Evolutionary conservation across 2,797 vertebrate genomes (phyloP), one percentile per base, ranked within the genome.

Genomic region (Anabas testudineus): DNA sequence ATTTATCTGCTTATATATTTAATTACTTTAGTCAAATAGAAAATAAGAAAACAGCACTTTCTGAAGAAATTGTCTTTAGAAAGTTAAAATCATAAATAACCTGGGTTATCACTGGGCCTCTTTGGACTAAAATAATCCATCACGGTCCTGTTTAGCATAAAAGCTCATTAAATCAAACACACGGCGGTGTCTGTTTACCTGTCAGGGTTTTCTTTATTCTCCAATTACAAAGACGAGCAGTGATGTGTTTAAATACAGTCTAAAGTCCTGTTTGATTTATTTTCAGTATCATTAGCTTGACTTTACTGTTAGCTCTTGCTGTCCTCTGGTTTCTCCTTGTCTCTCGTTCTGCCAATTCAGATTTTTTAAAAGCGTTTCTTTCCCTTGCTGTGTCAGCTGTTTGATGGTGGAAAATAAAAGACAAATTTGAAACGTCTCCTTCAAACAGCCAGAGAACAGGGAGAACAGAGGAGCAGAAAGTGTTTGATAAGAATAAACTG

Each of bases 371-470:
- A 46, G 42, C 58, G 4, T 52, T 59, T 68, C 21, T 60, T 76
- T 72, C 24, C 49, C 45, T 62, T 19, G 12, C 67, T 14, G 52
- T 30, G n/a, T 74, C 3, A 19, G 3, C 22, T 45, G 53, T 73
- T 81, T 86, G 68, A 83, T 65, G 67, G 62, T 2, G 64, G 24
- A 51, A 69, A 78, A 58, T 18, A 59, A 78, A 60, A 64, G 61
- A 54, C n/a, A 19, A 18, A 66, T 63, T n/a, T 81, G 39, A 78
- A 58, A 39, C 1, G 24, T 59, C 46, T 72, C 43, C 19, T 10
- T 46, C 45, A 37, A 58, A 72, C 63, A 47, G 2, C 42, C 53
- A 1, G 60, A 28, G 69, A 47, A 47, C 18, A 1, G 22, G 9
- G 15, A 9, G 60, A 68, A 15, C 39, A 69, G 30, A 39, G 32